Base-by-base conservation (phyloP, 35 echinoderm and acorn worm species). In the Ophiothrix spiculata region DNA sequence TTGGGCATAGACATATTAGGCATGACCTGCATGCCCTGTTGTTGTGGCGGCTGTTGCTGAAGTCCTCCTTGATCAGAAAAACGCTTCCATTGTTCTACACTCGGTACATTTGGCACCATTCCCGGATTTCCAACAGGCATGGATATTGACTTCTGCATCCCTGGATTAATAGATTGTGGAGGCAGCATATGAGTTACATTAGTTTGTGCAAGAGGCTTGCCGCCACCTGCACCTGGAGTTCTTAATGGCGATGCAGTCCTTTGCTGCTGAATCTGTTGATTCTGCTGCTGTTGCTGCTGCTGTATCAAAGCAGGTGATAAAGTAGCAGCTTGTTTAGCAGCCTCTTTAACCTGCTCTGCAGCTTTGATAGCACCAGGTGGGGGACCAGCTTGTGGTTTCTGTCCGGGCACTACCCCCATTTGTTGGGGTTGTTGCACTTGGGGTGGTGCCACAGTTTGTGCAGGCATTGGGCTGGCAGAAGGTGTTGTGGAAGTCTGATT, bases 351-450 rank as follows among this genome's bases (percentile, higher is more conserved):
- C 64, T 94, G 86, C 77, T 94, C 80, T 31, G 92, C 96, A 38
- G 96, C 96, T 75, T 89, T 77, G 56, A 99, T 86, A 39, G 96
- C 96, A 86, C 89, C 79, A 16, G 80, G 92, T 31, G 96, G 96
- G 42, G 96, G 96, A 29, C 79, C 83, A 73, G 75, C 39, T 84
- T 79, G 37, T 92, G 90, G 92, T 87, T 83, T 94, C 86, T 80
- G 78, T 78, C 46, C 89, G 77, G 49, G 84, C 75, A 83, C 80
- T 84, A 49, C 39, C n/a, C 31, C 42, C 23, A 25, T 45, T 36
- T 85, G 46, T 79, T 94, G 88, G 16, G 82, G 42, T 49, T 80
- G 42, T 38, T 79, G 46, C 69, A 89, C 85, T 32, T 79, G 77
- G n/a, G n/a, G n/a, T n/a, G n/a, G n/a, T 80, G 85, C 64, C 23